These are phyloP conservation scores for Epizoanthus illoricatus DNA, from an alignment of 92 coral and sea anemone species.

Conservation along the genomic window DNA sequence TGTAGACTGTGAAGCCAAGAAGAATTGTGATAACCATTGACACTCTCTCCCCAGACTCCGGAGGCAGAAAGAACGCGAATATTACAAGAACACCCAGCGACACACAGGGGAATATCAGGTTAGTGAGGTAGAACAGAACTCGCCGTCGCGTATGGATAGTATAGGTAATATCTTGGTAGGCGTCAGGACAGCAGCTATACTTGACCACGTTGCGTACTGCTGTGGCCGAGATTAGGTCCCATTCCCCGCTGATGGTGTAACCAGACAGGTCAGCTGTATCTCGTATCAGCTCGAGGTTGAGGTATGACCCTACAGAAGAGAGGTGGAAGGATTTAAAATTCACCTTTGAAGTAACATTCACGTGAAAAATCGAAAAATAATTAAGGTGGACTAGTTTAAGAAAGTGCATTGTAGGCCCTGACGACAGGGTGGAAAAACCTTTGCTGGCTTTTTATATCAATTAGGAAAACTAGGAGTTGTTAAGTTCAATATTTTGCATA, in stretches of 20 bases:
- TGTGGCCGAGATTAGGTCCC: slow-evolving; percentile 80
- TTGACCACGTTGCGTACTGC: slow-evolving; percentile 82
- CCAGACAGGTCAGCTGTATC: slow-evolving; percentile 81
- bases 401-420: too few species aligned
- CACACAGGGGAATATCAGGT: slow-evolving; percentile 81
- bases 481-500: too few species aligned
- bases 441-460: too few species aligned
- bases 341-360: too few species aligned
- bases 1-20: slow-evolving; percentile 88
- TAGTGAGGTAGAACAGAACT: slow-evolving; percentile 80
- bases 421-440: too few species aligned
- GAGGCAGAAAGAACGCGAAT: slow-evolving; percentile 86
- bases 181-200: slow-evolving; percentile 90
- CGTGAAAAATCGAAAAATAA: too few species aligned
- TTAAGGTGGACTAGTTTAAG: too few species aligned
- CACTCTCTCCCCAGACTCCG: slow-evolving; percentile 92
- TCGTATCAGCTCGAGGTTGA: slow-evolving; percentile 68
- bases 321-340: too few species aligned
- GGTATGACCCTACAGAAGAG: slow-evolving; percentile 35
- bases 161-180: slow-evolving; percentile 84
- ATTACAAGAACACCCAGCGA: slow-evolving; percentile 80
- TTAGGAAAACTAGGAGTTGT: too few species aligned
- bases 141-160: slow-evolving; percentile 67
- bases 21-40: slow-evolving; percentile 87
- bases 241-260: slow-evolving; percentile 84